These are phyloP conservation scores for Eilema caniola DNA, from an alignment of 2,888 invertebrate species.

Conservation along the genomic window DNA sequence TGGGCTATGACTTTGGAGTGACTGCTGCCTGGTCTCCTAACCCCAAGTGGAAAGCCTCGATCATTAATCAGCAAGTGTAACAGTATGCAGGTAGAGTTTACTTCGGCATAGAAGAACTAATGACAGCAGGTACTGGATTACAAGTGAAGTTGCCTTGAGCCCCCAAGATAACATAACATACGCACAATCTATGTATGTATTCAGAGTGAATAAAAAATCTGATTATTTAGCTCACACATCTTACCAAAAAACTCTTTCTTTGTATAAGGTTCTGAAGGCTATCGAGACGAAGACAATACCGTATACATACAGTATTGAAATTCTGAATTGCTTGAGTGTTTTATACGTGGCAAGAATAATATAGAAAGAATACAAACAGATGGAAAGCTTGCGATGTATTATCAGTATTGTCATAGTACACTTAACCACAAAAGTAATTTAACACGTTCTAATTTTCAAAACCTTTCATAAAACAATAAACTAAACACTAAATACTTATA, in stretches of 20 bases:
- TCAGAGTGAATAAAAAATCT: neutral
- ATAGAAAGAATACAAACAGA: neutral
- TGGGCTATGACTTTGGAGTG: too few relatives aligned
- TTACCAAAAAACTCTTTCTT: constrained; percentile 7
- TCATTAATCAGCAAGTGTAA: too few relatives aligned
- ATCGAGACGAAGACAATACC: constrained; percentile 21
- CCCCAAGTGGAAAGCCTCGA: too few relatives aligned
- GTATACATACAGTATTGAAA: constrained; percentile 26
- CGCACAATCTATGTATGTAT: neutral
- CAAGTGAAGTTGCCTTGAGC: too few relatives aligned
- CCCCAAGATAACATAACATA: neutral
- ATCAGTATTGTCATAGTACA: neutral
- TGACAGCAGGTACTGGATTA: too few relatives aligned
- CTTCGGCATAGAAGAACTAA: too few relatives aligned
- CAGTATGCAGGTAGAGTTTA: neutral
- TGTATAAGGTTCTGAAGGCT: constrained; percentile 2
- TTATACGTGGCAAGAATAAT: constrained; percentile 27
- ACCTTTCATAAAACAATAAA: neutral
- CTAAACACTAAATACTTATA: too few relatives aligned
- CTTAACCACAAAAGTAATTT: neutral
- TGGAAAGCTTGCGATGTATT: neutral
- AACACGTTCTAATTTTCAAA: neutral
- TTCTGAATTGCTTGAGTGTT: constrained; percentile 27
- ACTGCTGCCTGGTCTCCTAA: too few relatives aligned
- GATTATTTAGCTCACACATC: constrained; percentile 7